Evolutionary conservation across 2,888 invertebrate species (phyloP).

Genomic region (Scaptomyza flava): DNA sequence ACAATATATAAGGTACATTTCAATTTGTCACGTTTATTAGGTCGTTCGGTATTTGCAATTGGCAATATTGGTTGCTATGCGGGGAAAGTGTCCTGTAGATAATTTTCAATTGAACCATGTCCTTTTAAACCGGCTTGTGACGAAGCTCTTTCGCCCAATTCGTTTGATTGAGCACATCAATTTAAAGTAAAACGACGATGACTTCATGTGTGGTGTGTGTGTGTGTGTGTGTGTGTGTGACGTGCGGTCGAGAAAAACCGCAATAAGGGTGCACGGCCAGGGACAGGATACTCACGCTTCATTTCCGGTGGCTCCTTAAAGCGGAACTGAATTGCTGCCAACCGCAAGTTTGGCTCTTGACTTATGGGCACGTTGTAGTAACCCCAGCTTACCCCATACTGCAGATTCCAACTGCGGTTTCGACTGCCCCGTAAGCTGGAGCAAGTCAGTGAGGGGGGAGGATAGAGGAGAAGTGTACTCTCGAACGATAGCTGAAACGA

Average conservation of each 20-base stretch:
- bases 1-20: slow-evolving; percentile 13
- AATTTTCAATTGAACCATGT: slow-evolving; percentile 61
- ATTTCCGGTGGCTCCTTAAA: slow-evolving; percentile 62
- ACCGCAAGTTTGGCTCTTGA: slow-evolving; percentile 47
- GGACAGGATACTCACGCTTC: slow-evolving; percentile 52
- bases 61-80: slow-evolving; percentile 25
- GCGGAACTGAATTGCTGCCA: slow-evolving; percentile 58
- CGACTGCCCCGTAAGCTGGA: slow-evolving; percentile 9
- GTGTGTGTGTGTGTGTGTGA: slow-evolving; percentile 31
- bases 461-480: not conserved
- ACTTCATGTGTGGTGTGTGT: slow-evolving; percentile 32
- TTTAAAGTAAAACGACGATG: slow-evolving; percentile 52
- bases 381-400: slow-evolving; percentile 37
- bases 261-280: slow-evolving; percentile 17
- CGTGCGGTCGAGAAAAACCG: slow-evolving; percentile 26
- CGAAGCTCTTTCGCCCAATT: slow-evolving; percentile 42
- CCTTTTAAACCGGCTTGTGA: slow-evolving; percentile 40
- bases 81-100: slow-evolving; percentile 50
- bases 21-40: slow-evolving; percentile 67
- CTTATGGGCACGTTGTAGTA: slow-evolving; percentile 44
- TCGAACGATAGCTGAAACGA: slow-evolving; percentile 27
- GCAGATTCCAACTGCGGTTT: slow-evolving; percentile 17
- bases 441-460: not conserved
- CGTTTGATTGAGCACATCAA: slow-evolving; percentile 65
- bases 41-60: slow-evolving; percentile 36